phyloP scores from a whole-genome alignment of 2,797 vertebrate genomes.

The Alca torda region DNA sequence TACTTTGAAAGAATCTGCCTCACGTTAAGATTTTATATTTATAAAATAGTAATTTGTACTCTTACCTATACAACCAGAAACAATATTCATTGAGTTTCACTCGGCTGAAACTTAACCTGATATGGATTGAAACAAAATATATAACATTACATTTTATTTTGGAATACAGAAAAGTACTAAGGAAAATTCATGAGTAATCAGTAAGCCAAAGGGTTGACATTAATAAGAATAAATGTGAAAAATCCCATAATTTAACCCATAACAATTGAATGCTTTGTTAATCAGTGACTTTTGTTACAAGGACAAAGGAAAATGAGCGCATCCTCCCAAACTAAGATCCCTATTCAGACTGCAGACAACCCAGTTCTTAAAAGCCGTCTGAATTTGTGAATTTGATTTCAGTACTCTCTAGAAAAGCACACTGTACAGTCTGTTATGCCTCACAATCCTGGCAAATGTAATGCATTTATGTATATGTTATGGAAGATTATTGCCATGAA shows the following conservation, averaged over 20 bases:
- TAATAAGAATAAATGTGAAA: slow-evolving; percentile 41
- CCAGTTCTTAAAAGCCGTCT: background rate
- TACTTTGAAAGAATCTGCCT: background rate
- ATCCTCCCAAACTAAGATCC: background rate
- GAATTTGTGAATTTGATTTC: background rate
- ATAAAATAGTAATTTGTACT: background rate
- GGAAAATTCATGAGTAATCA: slow-evolving; percentile 33
- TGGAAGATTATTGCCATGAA: background rate
- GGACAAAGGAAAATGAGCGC: slow-evolving; percentile 34
- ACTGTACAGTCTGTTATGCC: background rate
- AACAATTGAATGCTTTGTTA: slow-evolving; percentile 8
- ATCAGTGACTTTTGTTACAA: slow-evolving; percentile 45
- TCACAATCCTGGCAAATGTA: background rate
- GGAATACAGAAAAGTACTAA: background rate
- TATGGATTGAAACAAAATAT: background rate
- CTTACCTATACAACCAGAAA: background rate
- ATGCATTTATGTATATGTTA: background rate
- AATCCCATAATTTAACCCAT: background rate
- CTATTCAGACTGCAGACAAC: slow-evolving; percentile 21
- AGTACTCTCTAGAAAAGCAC: background rate
- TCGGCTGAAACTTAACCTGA: background rate
- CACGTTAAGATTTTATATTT: background rate
- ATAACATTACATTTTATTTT: background rate
- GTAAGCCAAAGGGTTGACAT: background rate
- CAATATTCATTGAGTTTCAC: background rate